These are phyloP conservation scores for Rhaphigaster nebulosa DNA, from an alignment of 2,888 invertebrate genomes.

Conservation along the genomic window DNA sequence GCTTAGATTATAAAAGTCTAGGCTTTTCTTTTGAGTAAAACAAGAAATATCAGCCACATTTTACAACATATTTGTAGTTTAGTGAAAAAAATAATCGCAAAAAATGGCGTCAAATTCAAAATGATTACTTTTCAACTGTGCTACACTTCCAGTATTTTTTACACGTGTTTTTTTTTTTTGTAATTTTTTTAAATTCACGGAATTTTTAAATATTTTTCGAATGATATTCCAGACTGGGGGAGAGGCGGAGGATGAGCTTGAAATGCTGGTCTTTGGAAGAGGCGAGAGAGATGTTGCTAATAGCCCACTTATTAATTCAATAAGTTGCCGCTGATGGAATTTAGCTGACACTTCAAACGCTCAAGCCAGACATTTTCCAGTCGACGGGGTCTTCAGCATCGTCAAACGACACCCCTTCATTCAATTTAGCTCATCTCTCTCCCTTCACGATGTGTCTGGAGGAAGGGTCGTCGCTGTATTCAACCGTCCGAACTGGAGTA, in stretches of 20 bases:
- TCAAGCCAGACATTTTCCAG: not conserved
- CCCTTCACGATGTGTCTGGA: not conserved
- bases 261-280: not conserved
- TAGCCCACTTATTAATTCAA: slow-evolving; percentile 10
- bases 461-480: not conserved
- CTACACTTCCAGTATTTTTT: no score
- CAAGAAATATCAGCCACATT: no score
- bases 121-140: no score
- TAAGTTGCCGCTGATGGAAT: slow-evolving; percentile 3
- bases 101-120: no score
- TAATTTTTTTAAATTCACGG: no score
- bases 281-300: slow-evolving; percentile 9
- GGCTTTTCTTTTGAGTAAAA: no score
- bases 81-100: no score
- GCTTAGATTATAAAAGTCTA: no score
- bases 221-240: not conserved
- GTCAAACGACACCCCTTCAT: slow-evolving; percentile 18
- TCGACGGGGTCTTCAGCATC: not conserved
- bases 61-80: no score
- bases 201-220: no score
- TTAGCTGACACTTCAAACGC: slow-evolving; percentile 24
- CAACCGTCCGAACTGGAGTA: not conserved
- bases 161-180: no score
- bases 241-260: not conserved
- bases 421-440: slow-evolving; percentile 1